Evolutionary conservation across 2,888 invertebrate species (phyloP).

Genomic region (Ichneumon xanthorius): DNA sequence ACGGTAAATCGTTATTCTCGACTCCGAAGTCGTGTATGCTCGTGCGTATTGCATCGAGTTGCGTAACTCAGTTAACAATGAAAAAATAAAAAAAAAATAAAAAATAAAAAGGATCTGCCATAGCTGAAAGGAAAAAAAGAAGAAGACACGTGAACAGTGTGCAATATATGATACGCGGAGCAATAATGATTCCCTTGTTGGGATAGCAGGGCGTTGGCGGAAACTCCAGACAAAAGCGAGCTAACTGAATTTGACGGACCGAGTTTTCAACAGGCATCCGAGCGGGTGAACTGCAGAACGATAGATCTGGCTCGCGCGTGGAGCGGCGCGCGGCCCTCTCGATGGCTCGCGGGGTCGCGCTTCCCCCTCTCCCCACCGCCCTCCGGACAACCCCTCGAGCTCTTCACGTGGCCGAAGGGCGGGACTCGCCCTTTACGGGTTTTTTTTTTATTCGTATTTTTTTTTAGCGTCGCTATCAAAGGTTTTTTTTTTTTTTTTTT

Average conservation of each 20-base stretch:
- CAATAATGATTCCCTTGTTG: conserved; percentile 64
- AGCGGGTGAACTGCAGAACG: conserved; percentile 20
- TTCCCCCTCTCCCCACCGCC: neutral
- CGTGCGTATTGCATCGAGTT: too few species aligned
- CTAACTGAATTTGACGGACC: conserved; percentile 75
- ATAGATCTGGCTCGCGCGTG: conserved; percentile 17
- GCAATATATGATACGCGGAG: neutral
- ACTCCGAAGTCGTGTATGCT: too few species aligned
- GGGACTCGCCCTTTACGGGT: neutral
- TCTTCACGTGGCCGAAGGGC: neutral
- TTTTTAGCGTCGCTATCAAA: neutral
- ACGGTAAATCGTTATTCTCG: too few species aligned
- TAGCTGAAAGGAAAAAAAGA: too few species aligned
- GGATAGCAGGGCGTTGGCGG: conserved; percentile 59
- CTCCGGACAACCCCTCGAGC: neutral
- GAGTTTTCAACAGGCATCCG: conserved; percentile 67
- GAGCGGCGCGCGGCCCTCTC: conserved; percentile 6
- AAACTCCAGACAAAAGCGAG: conserved; percentile 69
- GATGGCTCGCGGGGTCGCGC: neutral
- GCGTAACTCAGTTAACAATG: too few species aligned
- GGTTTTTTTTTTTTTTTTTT: neutral
- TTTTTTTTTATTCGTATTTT: conserved; percentile 9
- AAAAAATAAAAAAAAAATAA: too few species aligned
- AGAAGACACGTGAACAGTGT: neutral
- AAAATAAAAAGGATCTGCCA: too few species aligned